Base-by-base conservation (phyloP, 2,797 vertebrate genomes). In the Linurgus olivaceus region DNA sequence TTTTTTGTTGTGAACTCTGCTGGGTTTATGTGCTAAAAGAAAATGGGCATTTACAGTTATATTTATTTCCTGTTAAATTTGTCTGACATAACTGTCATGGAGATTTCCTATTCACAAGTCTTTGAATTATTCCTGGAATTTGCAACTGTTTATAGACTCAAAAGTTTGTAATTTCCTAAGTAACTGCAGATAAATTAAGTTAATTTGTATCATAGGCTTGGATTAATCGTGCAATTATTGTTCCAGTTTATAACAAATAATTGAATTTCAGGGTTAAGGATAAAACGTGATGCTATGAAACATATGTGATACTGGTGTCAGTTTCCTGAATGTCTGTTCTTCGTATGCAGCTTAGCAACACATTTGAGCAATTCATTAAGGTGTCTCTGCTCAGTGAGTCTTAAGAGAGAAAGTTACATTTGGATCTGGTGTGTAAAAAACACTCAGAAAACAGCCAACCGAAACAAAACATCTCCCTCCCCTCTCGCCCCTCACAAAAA, bases 241-340 rank as follows among this genome's bases (percentile, higher is more conserved):
- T 96, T 96, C 92, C 78, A 87, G 71, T 97, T 96, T 93, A 93
- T 94, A 95, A 81, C 73, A 97, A 97, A 97, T 96, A 97, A 97
- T 95, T 96, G 86, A 96, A 97, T 97, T 97, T 95, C 91, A 90
- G 84, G 92, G 92, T 96, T 96, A 97, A 96, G 93, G 79, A 92
- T 94, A 96, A 95, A 96, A 95, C 6, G 62, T 73, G 92, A 93
- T 96, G 91, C 88, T 88, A 86, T 78, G 94, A 96, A 96, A 96
- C 93, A 93, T 94, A 95, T 92, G 93, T 86, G 90, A 96, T 95
- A 44, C n/a, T 93, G 95, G 91, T 96, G 81, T 94, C 91, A 38
- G 88, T 93, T 97, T 95, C 93, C 92, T 95, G 85, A 95, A 90
- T 94, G 85, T 95, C 91, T 96, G 79, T 85, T 95, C 77, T 78